These are phyloP conservation scores for Leptosomus discolor DNA, from an alignment of 2,113 vertebrate genomes.

Conservation along the genomic window DNA sequence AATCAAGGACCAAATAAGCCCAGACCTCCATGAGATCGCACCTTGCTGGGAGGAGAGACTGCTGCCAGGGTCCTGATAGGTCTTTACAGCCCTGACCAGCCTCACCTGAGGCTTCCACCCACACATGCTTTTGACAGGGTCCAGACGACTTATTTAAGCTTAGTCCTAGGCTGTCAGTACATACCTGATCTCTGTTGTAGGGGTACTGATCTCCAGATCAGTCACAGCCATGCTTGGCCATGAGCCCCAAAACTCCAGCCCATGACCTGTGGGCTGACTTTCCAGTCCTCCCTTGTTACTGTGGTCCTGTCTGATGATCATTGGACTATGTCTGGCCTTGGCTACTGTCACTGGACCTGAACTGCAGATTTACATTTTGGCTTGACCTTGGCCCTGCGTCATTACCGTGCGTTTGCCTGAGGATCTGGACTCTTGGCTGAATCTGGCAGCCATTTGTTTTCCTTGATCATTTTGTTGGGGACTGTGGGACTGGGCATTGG, in stretches of 20 bases:
- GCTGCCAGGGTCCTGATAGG: not conserved
- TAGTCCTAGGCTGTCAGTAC: not conserved
- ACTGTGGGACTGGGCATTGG: not conserved
- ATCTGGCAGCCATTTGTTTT: not conserved
- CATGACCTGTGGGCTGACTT: not conserved
- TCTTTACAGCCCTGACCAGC: not conserved
- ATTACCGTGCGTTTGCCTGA: not conserved
- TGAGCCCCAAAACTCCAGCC: not conserved
- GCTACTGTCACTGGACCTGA: not conserved
- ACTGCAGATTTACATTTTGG: not conserved
- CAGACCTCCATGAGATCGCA: not conserved
- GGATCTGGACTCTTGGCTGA: not conserved
- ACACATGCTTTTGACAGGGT: too few relatives aligned
- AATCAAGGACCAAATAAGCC: not conserved
- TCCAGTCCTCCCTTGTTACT: not conserved
- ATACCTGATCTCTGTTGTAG: not conserved
- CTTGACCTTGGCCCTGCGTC: not conserved
- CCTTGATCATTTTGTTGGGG: not conserved
- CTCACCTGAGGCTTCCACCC: not conserved
- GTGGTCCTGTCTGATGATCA: not conserved
- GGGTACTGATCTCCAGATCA: not conserved
- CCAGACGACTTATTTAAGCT: not conserved
- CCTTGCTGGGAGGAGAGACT: not conserved
- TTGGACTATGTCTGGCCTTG: not conserved
- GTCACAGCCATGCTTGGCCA: not conserved